Conservation (phyloP, 2,888 invertebrate genomes). For the Diploptera punctata region DNA sequence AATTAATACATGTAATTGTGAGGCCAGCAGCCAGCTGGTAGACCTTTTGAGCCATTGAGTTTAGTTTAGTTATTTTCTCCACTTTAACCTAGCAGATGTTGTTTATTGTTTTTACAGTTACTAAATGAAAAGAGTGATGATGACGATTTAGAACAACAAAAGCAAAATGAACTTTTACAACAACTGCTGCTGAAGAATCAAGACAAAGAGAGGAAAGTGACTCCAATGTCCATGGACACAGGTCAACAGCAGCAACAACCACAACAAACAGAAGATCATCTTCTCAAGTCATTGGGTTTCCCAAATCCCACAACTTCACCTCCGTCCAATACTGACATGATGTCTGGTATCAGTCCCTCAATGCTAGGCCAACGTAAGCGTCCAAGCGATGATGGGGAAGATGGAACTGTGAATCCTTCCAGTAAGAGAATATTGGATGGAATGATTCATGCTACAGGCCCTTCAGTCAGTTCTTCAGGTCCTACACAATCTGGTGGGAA, state of each 20-base stretch:
- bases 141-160: slow-evolving; percentile 55
- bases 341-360: slow-evolving; percentile 38
- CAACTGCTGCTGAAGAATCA: slow-evolving; percentile 62
- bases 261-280: slow-evolving; percentile 58
- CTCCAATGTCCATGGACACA: slow-evolving; percentile 34
- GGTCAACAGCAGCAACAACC: slow-evolving; percentile 46
- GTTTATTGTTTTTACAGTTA: slow-evolving; percentile 61
- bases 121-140: slow-evolving; percentile 79
- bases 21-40: too few species aligned
- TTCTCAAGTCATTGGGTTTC: slow-evolving; percentile 64
- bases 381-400: slow-evolving; percentile 66
- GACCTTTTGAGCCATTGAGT: too few species aligned
- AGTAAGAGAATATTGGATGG: slow-evolving; percentile 10
- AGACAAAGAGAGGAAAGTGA: slow-evolving; percentile 38
- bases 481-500: slow-evolving; percentile 48
- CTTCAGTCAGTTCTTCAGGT: not conserved
- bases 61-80: too few species aligned
- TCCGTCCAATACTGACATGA: slow-evolving; percentile 54
- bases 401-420: slow-evolving; percentile 47
- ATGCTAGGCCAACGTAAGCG: slow-evolving; percentile 61
- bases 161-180: slow-evolving; percentile 66
- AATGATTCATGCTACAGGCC: not conserved
- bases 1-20: too few species aligned
- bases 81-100: not conserved
- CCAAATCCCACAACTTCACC: slow-evolving; percentile 59